Percentiles rank a stretch among this genome's conserved stretches.
These are phyloP conservation scores for Vanessa tameamea DNA, from an alignment of 1,140 invertebrate species.

Conservation along the genomic window DNA sequence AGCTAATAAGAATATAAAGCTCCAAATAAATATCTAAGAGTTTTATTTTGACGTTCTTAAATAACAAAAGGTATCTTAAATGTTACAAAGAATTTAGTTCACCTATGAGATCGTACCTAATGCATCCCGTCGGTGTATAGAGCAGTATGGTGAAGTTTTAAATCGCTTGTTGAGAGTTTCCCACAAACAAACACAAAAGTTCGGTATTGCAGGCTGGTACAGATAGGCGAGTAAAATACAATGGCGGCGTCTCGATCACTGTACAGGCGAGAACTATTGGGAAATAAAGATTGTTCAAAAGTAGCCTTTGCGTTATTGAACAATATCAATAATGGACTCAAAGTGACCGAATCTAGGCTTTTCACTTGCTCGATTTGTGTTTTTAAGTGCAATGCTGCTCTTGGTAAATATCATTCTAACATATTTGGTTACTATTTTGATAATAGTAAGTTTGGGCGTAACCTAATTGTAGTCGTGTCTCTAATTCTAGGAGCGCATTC, in stretches of 20 bases:
- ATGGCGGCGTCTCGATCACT: conserved; percentile 5
- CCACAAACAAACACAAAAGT: conserved; percentile 23
- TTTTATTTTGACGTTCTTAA: too few species aligned
- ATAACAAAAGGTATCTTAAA: neutral
- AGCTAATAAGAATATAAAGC: too few species aligned
- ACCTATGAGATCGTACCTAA: neutral
- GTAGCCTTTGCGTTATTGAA: neutral
- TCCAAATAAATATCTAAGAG: too few species aligned
- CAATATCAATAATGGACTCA: too few species aligned
- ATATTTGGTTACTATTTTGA: too few species aligned
- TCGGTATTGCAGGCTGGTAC: conserved; percentile 1
- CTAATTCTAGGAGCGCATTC: too few species aligned
- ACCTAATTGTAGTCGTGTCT: too few species aligned
- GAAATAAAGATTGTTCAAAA: neutral
- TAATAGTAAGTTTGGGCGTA: too few species aligned
- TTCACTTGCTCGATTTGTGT: too few species aligned
- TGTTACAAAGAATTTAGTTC: conserved; percentile 1
- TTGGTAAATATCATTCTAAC: too few species aligned
- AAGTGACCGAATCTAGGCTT: too few species aligned
- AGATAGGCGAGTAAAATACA: conserved; percentile 12
- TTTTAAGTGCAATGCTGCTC: too few species aligned
- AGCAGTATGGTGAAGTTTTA: conserved; percentile 3
- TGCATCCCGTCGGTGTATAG: neutral
- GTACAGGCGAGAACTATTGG: neutral
- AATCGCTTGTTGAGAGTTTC: conserved; percentile 26